phyloP scores from a whole-genome alignment of 1,140 invertebrate species.

The Temnothorax curvispinosus region DNA sequence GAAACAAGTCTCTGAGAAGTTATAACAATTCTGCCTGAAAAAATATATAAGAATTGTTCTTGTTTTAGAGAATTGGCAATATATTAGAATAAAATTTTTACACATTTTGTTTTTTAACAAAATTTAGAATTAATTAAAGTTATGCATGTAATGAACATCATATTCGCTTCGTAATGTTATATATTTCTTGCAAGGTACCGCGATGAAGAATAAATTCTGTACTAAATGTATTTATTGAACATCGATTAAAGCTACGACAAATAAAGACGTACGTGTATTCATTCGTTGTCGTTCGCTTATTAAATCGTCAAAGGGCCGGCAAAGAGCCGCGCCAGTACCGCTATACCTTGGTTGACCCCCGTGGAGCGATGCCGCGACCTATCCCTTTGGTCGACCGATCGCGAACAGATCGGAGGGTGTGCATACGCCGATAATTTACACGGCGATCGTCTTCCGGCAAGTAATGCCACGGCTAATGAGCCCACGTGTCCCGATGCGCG shows the following conservation, averaged over 20 bases:
- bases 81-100: background rate
- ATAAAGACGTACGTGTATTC: constrained; percentile 12
- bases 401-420: constrained; percentile 64
- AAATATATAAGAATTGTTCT: background rate
- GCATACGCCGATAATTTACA: constrained; percentile 70
- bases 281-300: constrained; percentile 22
- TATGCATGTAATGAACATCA: background rate
- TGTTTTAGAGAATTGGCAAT: background rate
- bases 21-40: background rate
- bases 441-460: constrained; percentile 74
- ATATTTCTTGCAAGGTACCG: background rate
- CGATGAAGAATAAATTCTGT: background rate
- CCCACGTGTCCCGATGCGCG: constrained; percentile 58
- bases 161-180: background rate
- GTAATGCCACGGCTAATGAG: constrained; percentile 71
- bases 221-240: background rate
- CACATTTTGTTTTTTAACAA: background rate
- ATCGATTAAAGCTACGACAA: background rate
- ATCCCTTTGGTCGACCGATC: constrained; percentile 56
- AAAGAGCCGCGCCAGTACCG: constrained; percentile 20
- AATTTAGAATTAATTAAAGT: background rate
- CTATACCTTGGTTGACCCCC: constrained; percentile 39
- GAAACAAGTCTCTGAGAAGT: background rate
- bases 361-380: constrained; percentile 27
- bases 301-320: constrained; percentile 48